phyloP scores from a whole-genome alignment of 1,140 invertebrate species.

The Micrasema minimum region DNA sequence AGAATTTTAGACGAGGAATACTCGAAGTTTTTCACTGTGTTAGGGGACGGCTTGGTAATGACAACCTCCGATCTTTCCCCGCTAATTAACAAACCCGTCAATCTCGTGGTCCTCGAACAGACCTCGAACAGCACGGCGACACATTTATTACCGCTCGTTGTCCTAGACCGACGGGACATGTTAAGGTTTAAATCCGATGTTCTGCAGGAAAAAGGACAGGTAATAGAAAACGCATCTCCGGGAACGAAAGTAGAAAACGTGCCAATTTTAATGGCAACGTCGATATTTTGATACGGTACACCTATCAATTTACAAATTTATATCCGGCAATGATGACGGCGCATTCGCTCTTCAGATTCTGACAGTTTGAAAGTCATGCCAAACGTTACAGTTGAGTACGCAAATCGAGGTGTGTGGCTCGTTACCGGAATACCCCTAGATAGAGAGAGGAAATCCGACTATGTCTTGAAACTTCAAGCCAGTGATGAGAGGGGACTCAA shows the following conservation, averaged over 20 bases:
- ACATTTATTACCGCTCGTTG: constrained; percentile 82
- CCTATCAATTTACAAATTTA: constrained; percentile 82
- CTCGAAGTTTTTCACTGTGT: constrained; percentile 85
- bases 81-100: constrained; percentile 81
- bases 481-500: constrained; percentile 78
- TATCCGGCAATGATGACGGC: constrained; percentile 76
- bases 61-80: constrained; percentile 85
- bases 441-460: constrained; percentile 74
- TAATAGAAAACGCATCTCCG: constrained; percentile 78
- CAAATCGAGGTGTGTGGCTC: constrained; percentile 72
- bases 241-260: constrained; percentile 77
- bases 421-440: constrained; percentile 80
- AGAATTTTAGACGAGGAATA: constrained; percentile 80
- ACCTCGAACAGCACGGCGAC: constrained; percentile 80
- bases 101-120: constrained; percentile 83
- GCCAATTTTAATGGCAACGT: constrained; percentile 72
- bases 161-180: constrained; percentile 83
- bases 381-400: constrained; percentile 71
- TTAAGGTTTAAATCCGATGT: constrained; percentile 75
- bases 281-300: constrained; percentile 64
- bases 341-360: constrained; percentile 76
- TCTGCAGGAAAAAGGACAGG: constrained; percentile 72
- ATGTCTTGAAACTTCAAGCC: constrained; percentile 80
- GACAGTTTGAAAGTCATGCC: constrained; percentile 64
- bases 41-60: constrained; percentile 91